phyloP scores from a whole-genome alignment of 2,888 invertebrate species.

The Hylaea fasciaria region DNA sequence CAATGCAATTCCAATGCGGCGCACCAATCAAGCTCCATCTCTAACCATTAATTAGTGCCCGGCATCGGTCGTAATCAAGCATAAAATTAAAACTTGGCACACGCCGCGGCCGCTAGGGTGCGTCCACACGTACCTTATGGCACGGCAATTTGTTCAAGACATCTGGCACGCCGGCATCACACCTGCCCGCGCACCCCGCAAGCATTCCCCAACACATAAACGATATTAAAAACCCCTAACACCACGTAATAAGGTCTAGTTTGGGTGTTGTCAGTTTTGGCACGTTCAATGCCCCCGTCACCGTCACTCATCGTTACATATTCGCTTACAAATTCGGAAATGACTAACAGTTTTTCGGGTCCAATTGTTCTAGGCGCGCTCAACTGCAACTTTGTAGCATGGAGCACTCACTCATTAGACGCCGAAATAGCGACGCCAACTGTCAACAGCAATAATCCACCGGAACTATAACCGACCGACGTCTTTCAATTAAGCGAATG shows the following conservation, averaged over 20 bases:
- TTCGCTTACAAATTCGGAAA: constrained; percentile 79
- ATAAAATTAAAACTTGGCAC: constrained; percentile 85
- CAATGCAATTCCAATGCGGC: constrained; percentile 42
- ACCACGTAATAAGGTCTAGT: constrained; percentile 50
- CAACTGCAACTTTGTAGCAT: constrained; percentile 70
- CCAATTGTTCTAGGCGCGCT: constrained; percentile 69
- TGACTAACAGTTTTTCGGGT: constrained; percentile 77
- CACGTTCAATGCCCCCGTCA: constrained; percentile 78
- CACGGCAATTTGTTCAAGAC: constrained; percentile 83
- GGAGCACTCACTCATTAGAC: constrained; percentile 61
- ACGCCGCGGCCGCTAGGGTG: constrained; percentile 79
- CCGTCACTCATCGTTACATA: constrained; percentile 67
- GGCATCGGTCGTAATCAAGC: constrained; percentile 79
- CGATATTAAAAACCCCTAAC: constrained; percentile 36
- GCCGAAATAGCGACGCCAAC: constrained; percentile 49
- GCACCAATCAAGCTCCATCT: constrained; percentile 56
- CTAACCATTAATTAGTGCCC: constrained; percentile 78
- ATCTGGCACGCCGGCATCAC: constrained; percentile 72
- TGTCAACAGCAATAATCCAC: constrained; percentile 49
- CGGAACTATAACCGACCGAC: constrained; percentile 66
- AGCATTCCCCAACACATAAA: constrained; percentile 48
- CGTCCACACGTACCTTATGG: constrained; percentile 83
- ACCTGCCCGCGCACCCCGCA: constrained; percentile 76
- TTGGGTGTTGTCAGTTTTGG: constrained; percentile 71
- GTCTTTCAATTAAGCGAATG: constrained; percentile 69